phyloP scores from a whole-genome alignment of 2,888 invertebrate species.

The Thereva nobilitata region DNA sequence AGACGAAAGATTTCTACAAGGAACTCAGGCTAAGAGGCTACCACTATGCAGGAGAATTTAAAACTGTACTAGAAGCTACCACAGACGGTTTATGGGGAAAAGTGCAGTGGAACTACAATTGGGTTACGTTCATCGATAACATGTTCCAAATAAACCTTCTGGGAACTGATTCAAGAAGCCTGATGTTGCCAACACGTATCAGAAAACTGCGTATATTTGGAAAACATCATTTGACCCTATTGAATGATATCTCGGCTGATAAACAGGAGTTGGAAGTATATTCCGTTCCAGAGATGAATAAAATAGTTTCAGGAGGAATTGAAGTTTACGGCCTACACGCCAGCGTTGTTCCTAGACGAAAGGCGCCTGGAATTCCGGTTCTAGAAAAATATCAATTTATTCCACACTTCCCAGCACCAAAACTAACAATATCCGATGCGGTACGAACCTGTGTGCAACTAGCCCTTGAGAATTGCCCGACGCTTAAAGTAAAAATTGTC shows the following conservation, averaged over 20 bases:
- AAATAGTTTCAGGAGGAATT: constrained; percentile 71
- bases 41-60: constrained; percentile 60
- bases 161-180: constrained; percentile 68
- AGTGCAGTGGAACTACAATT: constrained; percentile 75
- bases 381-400: constrained; percentile 77
- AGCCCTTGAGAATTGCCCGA: constrained; percentile 71
- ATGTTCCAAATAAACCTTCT: constrained; percentile 83
- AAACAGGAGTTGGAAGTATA: constrained; percentile 52
- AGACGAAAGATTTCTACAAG: constrained; percentile 70
- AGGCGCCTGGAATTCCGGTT: constrained; percentile 73
- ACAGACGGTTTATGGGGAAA: constrained; percentile 53
- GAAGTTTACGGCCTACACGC: constrained; percentile 78
- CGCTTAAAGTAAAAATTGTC: constrained; percentile 65
- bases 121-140: constrained; percentile 87
- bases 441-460: constrained; percentile 69
- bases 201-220: constrained; percentile 72
- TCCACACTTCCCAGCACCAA: constrained; percentile 61
- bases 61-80: constrained; percentile 50
- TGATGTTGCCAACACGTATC: constrained; percentile 77
- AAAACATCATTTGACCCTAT: constrained; percentile 62
- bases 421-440: constrained; percentile 57
- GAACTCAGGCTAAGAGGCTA: constrained; percentile 74
- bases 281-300: constrained; percentile 49
- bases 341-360: constrained; percentile 71
- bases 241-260: constrained; percentile 55